A percentile compares a stretch with the other conserved stretches of the same genome.
These are phyloP conservation scores for Leptinotarsa peninsularis DNA, from an alignment of 2,888 invertebrate species.

Conservation along the genomic window DNA sequence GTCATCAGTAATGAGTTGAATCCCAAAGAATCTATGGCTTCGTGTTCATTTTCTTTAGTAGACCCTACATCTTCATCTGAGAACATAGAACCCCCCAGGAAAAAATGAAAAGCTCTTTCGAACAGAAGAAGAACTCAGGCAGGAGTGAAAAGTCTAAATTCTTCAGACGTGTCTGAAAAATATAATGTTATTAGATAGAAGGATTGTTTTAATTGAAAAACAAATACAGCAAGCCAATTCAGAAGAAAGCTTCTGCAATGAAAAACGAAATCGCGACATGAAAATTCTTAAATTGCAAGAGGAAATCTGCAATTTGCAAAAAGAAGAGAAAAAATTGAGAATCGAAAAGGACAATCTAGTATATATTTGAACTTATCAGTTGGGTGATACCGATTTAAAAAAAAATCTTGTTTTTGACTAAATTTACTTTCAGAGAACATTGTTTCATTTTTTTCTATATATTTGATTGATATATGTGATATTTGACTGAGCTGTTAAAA, in stretches of 20 bases:
- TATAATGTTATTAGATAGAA: conserved; percentile 1
- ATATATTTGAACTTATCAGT: background rate
- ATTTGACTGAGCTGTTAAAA: no score
- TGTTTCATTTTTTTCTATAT: background rate
- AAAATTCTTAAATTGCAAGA: background rate
- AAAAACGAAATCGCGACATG: background rate
- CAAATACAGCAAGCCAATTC: background rate
- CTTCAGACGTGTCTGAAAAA: conserved; percentile 10
- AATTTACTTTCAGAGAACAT: background rate
- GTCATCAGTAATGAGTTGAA: background rate
- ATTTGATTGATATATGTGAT: no score
- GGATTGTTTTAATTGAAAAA: conserved; percentile 12
- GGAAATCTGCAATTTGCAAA: background rate
- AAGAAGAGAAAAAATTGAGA: conserved; percentile 7
- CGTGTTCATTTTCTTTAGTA: background rate
- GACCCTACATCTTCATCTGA: no score
- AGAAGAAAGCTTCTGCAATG: background rate
- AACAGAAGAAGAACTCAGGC: no score
- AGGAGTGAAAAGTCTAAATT: background rate
- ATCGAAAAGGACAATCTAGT: background rate
- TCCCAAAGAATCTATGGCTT: background rate
- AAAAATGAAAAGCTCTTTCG: no score
- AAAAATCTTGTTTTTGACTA: background rate
- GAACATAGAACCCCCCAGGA: no score
- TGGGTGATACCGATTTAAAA: background rate